A percentile compares a stretch with the other conserved stretches of the same genome.
phyloP scores from a whole-genome alignment of 1,140 invertebrate genomes.

The Chironomus striatipennis region DNA sequence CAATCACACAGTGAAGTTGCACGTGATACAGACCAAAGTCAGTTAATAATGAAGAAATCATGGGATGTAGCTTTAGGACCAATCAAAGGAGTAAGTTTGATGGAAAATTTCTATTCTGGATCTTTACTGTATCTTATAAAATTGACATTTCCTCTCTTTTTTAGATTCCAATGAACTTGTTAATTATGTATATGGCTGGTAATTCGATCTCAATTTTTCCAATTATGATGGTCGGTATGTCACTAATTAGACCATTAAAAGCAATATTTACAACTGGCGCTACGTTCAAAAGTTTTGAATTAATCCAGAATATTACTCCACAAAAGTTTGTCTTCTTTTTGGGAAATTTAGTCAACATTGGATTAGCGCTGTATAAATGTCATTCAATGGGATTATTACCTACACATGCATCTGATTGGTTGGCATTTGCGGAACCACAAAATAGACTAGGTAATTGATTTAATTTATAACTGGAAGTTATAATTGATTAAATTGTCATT shows the following conservation, averaged over 20 bases:
- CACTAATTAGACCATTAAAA: conserved; percentile 91
- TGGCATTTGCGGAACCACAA: conserved; percentile 93
- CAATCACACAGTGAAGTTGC: conserved; percentile 64
- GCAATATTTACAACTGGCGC: conserved; percentile 83
- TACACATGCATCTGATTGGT: conserved; percentile 96
- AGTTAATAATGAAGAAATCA: conserved; percentile 86
- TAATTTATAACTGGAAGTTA: not conserved
- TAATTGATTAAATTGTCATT: not conserved
- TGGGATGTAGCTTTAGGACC: conserved; percentile 97
- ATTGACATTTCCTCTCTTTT: no score
- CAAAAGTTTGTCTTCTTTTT: conserved; percentile 94
- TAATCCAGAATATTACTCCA: conserved; percentile 66
- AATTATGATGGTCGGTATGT: conserved; percentile 99
- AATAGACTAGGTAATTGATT: conserved; percentile 46
- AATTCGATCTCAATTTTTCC: conserved; percentile 99
- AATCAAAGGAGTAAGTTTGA: conserved; percentile 66
- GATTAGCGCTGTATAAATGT: conserved; percentile 94
- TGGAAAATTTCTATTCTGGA: conserved; percentile 25
- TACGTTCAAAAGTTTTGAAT: conserved; percentile 94
- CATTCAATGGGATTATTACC: conserved; percentile 97
- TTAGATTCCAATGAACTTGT: conserved; percentile 91
- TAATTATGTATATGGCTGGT: conserved; percentile 99
- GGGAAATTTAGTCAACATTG: conserved; percentile 89
- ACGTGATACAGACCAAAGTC: conserved; percentile 68
- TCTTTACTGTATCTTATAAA: not conserved